Evolutionary conservation across 2,888 invertebrate species (phyloP), one percentile per base, ranked within the genome.

Genomic region (Cataglyphis livida): DNA sequence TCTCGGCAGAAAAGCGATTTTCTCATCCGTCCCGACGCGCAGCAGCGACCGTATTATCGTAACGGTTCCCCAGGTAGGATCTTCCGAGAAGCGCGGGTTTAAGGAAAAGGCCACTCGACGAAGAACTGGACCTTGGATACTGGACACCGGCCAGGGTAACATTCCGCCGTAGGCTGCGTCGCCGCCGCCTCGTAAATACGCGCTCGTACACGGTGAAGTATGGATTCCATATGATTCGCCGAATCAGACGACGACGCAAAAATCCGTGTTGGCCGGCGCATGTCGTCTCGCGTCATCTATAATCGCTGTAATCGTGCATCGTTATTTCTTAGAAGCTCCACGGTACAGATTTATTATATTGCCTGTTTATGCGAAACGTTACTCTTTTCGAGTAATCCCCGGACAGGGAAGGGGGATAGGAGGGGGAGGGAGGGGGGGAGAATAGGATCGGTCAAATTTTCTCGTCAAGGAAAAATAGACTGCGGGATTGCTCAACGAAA

Each of bases 1-100:
- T 66, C 79, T 66, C 76, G 71, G 75, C 70, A 73, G 59, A 57
- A 78, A 84, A 81, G 1, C 75, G 75, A 59, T 81, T 86, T n/a
- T n/a, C 81, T 85, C 82, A 81, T 89, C 84, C 83, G 84, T 87
- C 84, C 82, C 70, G 54, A 64, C 25, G 76, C 75, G 83, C 70
- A 82, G 83, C 70, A 82, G 79, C 84, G 84, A 83, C 78, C 88
- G 76, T 88, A 91, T 90, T 89, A 90, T 91, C 88, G 88, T 90
- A 90, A 90, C 90, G 90, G 90, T 90, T 89, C 82, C 83, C 88
- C 21, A 88, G 87, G 90, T 85, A 88, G 90, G 91, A 90, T 89
- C 86, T 90, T 91, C 90, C 82, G 90, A 87, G 90, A 90, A 90
- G 84, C 66, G 51, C 82, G 86, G 68, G 68, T 89, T 91, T 91